Base-by-base conservation (phyloP, 2,888 invertebrate species). In the Conomelus anceps region DNA sequence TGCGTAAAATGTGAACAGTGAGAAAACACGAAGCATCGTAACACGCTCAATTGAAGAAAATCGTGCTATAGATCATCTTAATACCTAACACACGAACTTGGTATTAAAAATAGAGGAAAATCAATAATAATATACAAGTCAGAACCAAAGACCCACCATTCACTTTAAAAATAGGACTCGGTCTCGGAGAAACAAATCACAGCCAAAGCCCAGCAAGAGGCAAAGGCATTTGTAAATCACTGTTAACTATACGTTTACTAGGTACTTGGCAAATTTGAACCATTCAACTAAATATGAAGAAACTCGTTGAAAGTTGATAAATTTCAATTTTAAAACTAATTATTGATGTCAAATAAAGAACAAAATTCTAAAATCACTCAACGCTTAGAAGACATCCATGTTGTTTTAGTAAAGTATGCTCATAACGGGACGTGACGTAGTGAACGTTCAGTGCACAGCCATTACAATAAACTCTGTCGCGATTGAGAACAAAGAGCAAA, bases 351-450 rank as follows among this genome's bases (percentile, higher is more conserved):
- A n/a, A n/a, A 63, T 63, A 63, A 63, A 63, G 13, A 63, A 85
- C n/a, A 86, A 88, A 29, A 88, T 17, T 88, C 23, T 85, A 89
- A 23, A 22, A 22, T n/a, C 87, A 85, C 88, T 86, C 84, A 87
- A 63, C 89, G 24, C 88, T 85, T 22, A 24, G 87, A 88, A 29
- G 89, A 89, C 91, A 89, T 91, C 91, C 91, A 91, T 91, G 91
- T 91, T 91, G 91, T 91, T 91, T 63, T 63, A 63, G n/a, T n/a
- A n/a, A n/a, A n/a, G n/a, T 90, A 88, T 90, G 90, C 90, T 90
- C 89, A 91, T 91, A 91, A 91, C 91, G 91, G 91, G 91, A 91
- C 91, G 91, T 91, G 91, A 91, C 91, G 91, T 63, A 63, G 63
- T 63, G 63, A 63, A n/a, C 63, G 63, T 63, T 90, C 90, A 89